Evolutionary conservation across 23 tunicate species (phyloP).

Genomic region (Diplosoma virens): DNA sequence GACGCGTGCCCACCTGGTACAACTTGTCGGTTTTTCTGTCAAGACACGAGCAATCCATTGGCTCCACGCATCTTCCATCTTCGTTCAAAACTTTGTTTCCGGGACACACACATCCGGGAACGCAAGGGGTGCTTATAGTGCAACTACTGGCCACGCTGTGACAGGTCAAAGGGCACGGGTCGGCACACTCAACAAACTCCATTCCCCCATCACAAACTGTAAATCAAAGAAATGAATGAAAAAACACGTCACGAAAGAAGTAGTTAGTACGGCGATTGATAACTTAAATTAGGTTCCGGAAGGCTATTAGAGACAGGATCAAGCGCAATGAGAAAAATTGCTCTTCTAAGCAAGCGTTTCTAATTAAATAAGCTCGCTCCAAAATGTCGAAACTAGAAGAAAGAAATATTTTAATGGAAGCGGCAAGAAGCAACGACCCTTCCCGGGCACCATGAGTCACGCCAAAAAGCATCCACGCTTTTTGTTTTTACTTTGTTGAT

Average conservation of each 20-base stretch:
- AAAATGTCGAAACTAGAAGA: no score
- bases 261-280: no score
- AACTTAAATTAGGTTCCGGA: no score
- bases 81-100: constrained; percentile 60
- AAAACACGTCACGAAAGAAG: not conserved
- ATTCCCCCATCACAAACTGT: constrained; percentile 60
- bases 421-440: no score
- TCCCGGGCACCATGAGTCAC: not conserved
- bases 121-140: constrained; percentile 19
- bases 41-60: constrained; percentile 72
- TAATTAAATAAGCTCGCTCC: no score
- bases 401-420: no score
- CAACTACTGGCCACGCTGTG: constrained; percentile 39
- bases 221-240: not conserved
- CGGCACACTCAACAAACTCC: constrained; percentile 50
- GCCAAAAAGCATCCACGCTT: not conserved
- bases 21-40: not conserved
- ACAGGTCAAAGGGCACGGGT: constrained; percentile 52
- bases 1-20: not conserved
- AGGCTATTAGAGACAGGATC: no score
- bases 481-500: no score
- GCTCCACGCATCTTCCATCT: constrained; percentile 80
- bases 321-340: no score
- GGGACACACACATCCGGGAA: constrained; percentile 78
- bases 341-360: no score